Conservation (phyloP, 2,113 vertebrate species). For the Hemicordylus capensis region DNA sequence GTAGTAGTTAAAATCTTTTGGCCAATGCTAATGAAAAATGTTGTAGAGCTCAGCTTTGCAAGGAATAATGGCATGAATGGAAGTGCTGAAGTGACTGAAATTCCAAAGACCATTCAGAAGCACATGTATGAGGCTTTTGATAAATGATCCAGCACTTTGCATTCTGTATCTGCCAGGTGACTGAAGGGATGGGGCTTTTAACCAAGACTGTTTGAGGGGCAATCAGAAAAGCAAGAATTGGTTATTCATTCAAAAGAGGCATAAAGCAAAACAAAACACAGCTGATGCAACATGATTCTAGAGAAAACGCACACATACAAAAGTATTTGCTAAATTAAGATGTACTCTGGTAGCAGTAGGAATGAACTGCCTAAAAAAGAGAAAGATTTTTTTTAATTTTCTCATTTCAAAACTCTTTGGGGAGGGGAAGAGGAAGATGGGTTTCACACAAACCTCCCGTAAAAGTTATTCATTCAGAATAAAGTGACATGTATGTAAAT, state of each 20-base stretch:
- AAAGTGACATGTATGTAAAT: constrained; percentile 36
- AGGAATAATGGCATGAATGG: not conserved
- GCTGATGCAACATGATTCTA: not conserved
- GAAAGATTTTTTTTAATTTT: not conserved
- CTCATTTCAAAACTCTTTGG: not conserved
- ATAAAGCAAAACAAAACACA: not conserved
- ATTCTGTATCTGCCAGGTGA: not conserved
- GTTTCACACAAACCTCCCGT: not conserved
- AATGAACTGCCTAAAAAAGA: not conserved
- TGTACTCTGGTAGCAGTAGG: not conserved
- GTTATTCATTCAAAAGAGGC: not conserved
- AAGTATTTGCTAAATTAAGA: not conserved
- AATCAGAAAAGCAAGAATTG: not conserved
- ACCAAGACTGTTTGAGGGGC: not conserved
- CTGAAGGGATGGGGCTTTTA: not conserved
- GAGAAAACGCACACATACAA: not conserved
- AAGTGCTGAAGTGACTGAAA: not conserved
- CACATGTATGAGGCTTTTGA: not conserved
- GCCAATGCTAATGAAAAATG: not conserved
- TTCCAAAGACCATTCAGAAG: not conserved
- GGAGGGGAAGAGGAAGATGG: not conserved
- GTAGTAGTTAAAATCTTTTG: not conserved
- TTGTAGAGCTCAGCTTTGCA: not conserved
- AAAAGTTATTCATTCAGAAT: not conserved
- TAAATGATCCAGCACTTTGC: not conserved